These are phyloP conservation scores for Erpornis zantholeuca DNA, from an alignment of 2,113 vertebrate species.

Conservation along the genomic window DNA sequence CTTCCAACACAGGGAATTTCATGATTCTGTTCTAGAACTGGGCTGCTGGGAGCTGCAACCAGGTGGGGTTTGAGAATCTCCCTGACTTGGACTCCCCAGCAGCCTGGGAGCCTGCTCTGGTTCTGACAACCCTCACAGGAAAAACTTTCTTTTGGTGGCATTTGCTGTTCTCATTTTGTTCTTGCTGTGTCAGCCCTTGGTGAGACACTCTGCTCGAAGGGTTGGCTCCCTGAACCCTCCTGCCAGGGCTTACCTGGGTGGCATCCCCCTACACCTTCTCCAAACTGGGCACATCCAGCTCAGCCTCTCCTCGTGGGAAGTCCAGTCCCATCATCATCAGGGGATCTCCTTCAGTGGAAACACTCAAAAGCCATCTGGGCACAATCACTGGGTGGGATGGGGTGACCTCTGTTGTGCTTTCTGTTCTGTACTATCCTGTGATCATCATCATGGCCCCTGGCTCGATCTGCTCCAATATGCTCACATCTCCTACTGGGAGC, in stretches of 20 bases:
- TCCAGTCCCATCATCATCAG: background rate
- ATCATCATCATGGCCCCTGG: background rate
- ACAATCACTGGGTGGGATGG: background rate
- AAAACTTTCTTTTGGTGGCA: background rate
- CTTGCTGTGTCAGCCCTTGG: fast-evolving
- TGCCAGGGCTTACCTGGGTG: background rate
- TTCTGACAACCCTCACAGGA: background rate
- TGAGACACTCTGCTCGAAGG: background rate
- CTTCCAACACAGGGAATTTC: background rate
- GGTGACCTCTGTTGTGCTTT: background rate
- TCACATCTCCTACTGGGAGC: background rate
- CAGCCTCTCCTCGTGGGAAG: background rate
- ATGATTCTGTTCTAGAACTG: background rate
- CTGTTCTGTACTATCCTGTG: background rate
- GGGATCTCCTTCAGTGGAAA: background rate
- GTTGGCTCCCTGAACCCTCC: background rate
- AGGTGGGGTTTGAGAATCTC: background rate
- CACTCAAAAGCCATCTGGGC: background rate
- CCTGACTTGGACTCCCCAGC: fast-evolving
- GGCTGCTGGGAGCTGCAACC: background rate
- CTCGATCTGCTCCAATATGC: background rate
- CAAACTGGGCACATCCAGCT: background rate
- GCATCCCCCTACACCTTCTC: background rate
- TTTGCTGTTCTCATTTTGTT: background rate
- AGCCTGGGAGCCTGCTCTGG: background rate